These are phyloP conservation scores for Rhamphomyia laevipes DNA, from an alignment of 2,888 invertebrate genomes.

Conservation along the genomic window DNA sequence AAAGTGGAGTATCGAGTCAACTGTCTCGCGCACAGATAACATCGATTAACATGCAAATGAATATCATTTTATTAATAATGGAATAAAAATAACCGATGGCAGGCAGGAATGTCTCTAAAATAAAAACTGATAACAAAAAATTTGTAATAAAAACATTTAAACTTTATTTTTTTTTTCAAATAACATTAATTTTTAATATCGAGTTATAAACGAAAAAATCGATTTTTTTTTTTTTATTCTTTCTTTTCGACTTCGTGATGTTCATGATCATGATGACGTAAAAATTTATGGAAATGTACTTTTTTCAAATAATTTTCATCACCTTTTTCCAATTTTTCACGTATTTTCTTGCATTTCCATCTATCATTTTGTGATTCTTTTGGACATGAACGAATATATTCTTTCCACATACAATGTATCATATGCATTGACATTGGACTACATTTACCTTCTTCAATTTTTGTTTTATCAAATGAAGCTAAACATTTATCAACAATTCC, in stretches of 20 bases:
- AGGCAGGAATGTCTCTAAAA: too few relatives aligned
- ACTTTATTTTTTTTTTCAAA: background rate
- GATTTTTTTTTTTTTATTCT: too few relatives aligned
- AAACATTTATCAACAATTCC: constrained; percentile 19
- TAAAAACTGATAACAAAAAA: too few relatives aligned
- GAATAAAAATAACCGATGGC: too few relatives aligned
- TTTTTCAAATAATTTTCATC: constrained; percentile 6
- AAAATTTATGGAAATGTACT: background rate
- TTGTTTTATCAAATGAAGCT: constrained; percentile 12
- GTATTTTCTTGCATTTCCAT: constrained; percentile 19
- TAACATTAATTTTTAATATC: too few relatives aligned
- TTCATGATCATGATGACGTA: background rate
- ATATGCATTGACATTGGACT: constrained; percentile 17
- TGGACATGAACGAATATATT: constrained; percentile 20
- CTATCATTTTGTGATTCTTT: constrained; percentile 18
- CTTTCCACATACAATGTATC: constrained; percentile 20
- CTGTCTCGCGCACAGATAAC: too few relatives aligned
- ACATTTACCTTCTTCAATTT: constrained; percentile 13
- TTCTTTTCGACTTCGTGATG: too few relatives aligned
- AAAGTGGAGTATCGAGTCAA: too few relatives aligned
- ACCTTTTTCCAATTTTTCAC: constrained; percentile 17
- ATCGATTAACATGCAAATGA: too few relatives aligned
- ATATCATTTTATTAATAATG: too few relatives aligned
- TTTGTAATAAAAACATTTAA: too few relatives aligned
- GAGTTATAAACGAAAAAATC: too few relatives aligned